Conservation (phyloP, 2,888 invertebrate species). For the Tolmerus cingulatus region DNA sequence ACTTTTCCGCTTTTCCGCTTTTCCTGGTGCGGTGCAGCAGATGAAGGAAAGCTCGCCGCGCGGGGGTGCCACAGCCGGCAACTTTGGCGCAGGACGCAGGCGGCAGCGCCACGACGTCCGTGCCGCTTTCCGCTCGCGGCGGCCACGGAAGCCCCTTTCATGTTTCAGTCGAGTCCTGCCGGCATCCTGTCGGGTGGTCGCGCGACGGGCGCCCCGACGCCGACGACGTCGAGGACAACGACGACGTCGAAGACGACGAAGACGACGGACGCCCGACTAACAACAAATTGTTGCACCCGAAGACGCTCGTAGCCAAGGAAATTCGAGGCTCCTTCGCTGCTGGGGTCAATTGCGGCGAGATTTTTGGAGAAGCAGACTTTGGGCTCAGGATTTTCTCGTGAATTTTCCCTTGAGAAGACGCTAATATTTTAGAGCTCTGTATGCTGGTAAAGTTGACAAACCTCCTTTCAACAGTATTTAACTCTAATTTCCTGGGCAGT, state of each 20-base stretch:
- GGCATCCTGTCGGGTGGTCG: background rate
- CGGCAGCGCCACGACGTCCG: background rate
- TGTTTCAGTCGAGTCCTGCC: conserved; percentile 16
- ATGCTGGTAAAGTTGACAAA: no score
- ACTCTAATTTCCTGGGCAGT: no score
- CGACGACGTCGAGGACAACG: background rate
- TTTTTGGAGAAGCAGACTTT: background rate
- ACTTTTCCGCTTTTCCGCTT: conserved; percentile 9
- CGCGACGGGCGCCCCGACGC: background rate
- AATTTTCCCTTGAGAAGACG: background rate
- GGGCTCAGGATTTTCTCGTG: background rate
- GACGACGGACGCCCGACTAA: background rate
- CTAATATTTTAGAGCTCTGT: no score
- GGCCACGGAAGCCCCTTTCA: background rate
- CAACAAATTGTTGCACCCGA: background rate
- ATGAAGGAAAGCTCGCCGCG: background rate
- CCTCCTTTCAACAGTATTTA: no score
- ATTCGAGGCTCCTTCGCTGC: background rate
- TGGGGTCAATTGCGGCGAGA: background rate
- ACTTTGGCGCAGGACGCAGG: background rate
- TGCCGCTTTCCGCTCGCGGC: background rate
- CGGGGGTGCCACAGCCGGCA: background rate
- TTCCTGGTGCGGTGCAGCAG: background rate
- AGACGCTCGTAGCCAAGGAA: background rate
- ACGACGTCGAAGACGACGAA: background rate